Conservation (phyloP, 2,797 vertebrate species). For the Echeneis naucrates region DNA sequence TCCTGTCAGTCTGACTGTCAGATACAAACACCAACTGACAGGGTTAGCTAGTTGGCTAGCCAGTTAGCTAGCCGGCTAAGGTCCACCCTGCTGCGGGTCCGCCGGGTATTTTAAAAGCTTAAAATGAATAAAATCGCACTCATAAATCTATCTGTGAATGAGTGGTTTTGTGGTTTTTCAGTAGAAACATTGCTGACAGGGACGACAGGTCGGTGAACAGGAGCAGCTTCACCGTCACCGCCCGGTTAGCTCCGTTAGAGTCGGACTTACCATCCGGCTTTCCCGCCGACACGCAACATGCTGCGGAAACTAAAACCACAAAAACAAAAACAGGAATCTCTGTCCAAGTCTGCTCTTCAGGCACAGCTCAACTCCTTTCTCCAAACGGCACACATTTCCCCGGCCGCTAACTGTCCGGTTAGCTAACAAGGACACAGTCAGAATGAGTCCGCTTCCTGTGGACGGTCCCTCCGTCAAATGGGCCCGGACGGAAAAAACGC, state of each 20-base stretch:
- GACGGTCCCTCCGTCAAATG: constrained; percentile 59
- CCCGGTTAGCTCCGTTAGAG: constrained; percentile 16
- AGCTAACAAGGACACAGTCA: constrained; percentile 85
- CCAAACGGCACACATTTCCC: constrained; percentile 67
- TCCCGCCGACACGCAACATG: constrained; percentile 85
- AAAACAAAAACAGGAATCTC: constrained; percentile 47
- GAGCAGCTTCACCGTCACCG: constrained; percentile 6
- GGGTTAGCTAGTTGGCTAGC: background rate
- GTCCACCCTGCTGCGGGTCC: too few species aligned
- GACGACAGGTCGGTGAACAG: constrained; percentile 45
- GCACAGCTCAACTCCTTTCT: constrained; percentile 76
- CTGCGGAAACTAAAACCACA: constrained; percentile 50
- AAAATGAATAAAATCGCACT: too few species aligned
- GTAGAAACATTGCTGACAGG: too few species aligned
- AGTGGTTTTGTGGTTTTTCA: too few species aligned
- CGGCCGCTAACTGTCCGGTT: constrained; percentile 55
- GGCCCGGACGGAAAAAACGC: constrained; percentile 41
- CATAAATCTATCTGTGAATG: too few species aligned
- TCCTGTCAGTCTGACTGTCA: background rate
- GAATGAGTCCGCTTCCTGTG: constrained; percentile 78
- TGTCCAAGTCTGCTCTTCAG: constrained; percentile 49
- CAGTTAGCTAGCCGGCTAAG: background rate
- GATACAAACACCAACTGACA: background rate
- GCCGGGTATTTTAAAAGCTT: too few species aligned
- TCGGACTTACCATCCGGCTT: constrained; percentile 81